Percentiles rank a stretch among this genome's conserved stretches.
Evolutionary conservation across 2,113 vertebrate species (phyloP).

Genomic region (Aphyosemion australe): DNA sequence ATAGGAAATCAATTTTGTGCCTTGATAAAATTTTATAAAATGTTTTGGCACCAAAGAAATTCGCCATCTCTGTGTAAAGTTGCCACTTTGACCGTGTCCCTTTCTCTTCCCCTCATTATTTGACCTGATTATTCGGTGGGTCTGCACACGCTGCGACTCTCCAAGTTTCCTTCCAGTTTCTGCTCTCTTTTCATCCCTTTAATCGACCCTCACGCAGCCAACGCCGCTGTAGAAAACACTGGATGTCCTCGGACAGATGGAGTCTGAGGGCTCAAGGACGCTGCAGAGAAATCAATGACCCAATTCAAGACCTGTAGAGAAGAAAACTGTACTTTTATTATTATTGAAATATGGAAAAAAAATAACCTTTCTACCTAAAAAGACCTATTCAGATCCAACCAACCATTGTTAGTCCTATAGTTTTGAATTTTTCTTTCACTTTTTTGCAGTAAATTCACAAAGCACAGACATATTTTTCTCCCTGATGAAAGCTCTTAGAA

Average conservation of each 20-base stretch:
- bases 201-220: constrained; percentile 12
- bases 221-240: constrained; percentile 31
- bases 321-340: constrained; percentile 4
- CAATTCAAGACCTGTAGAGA: constrained; percentile 19
- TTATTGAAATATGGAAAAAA: constrained; percentile 24
- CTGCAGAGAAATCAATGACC: constrained; percentile 24
- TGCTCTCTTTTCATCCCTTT: neutral
- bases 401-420: constrained; percentile 4
- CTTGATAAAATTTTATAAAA: no score
- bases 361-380: constrained; percentile 3
- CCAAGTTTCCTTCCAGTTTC: constrained; percentile 8
- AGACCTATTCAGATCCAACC: constrained; percentile 17
- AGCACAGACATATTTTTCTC: neutral
- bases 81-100: no score
- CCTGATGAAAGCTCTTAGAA: neutral
- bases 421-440: constrained; percentile 5
- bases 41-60: no score
- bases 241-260: constrained; percentile 29
- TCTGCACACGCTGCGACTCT: neutral
- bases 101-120: no score
- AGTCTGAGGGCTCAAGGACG: constrained; percentile 58
- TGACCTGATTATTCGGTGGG: neutral
- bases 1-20: no score
- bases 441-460: neutral
- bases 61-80: no score